phyloP scores from a whole-genome alignment of 2,797 vertebrate species.

The Ctenosaura bakeri region DNA sequence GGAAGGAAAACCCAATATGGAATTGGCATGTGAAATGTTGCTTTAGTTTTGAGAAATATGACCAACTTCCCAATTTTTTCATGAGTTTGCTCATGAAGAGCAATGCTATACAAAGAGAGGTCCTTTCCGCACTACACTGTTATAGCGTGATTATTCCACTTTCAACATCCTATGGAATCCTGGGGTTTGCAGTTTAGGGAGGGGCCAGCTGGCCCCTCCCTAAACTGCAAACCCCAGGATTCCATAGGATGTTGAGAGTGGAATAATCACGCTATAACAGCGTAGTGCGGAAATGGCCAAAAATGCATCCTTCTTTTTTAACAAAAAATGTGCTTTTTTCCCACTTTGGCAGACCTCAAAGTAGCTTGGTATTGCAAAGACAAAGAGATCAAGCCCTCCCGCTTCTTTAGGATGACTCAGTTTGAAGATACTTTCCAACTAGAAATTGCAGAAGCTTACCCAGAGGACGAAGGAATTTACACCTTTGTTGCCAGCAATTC shows the following conservation, averaged over 20 bases:
- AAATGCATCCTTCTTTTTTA: neutral
- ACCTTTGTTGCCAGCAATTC: slow-evolving; percentile 91
- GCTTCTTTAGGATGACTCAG: slow-evolving; percentile 95
- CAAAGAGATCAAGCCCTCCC: slow-evolving; percentile 95
- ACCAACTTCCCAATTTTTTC: neutral
- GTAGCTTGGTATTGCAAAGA: slow-evolving; percentile 94
- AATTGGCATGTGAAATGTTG: neutral
- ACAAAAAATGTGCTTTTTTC: slow-evolving; percentile 24
- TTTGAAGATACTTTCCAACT: slow-evolving; percentile 96
- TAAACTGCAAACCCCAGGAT: too few relatives aligned
- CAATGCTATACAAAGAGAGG: neutral
- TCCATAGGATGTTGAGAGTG: too few relatives aligned
- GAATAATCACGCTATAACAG: too few relatives aligned
- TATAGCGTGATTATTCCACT: too few relatives aligned
- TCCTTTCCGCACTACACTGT: too few relatives aligned
- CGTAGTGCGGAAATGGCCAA: too few relatives aligned
- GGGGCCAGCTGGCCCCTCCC: too few relatives aligned
- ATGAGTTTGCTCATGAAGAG: slow-evolving; percentile 12
- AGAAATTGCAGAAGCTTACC: slow-evolving; percentile 93
- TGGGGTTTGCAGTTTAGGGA: too few relatives aligned
- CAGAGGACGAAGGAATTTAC: slow-evolving; percentile 93
- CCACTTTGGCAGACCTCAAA: slow-evolving; percentile 86
- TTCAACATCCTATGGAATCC: too few relatives aligned
- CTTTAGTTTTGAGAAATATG: neutral
- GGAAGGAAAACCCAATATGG: neutral